Evolutionary conservation across 1,140 invertebrate species (phyloP).

Genomic region (Drosophila kohkoa): DNA sequence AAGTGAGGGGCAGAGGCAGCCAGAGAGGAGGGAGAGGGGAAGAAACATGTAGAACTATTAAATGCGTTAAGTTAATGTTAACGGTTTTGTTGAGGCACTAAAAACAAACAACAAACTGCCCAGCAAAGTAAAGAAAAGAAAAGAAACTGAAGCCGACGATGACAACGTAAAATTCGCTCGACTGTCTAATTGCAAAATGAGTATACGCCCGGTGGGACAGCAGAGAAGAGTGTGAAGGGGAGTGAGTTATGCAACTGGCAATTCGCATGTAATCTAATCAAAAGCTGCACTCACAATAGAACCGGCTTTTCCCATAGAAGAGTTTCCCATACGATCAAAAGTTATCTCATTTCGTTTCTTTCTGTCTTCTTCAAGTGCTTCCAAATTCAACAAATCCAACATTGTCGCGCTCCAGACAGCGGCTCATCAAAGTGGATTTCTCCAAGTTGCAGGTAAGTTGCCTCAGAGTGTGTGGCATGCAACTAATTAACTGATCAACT

Average conservation of each 20-base stretch:
- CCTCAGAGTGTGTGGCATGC: background rate
- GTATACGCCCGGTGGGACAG: slow-evolving; percentile 15
- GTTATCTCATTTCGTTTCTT: slow-evolving; percentile 34
- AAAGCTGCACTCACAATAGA: slow-evolving; percentile 23
- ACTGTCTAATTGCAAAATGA: slow-evolving; percentile 54
- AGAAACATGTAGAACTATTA: slow-evolving; percentile 67
- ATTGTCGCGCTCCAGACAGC: slow-evolving; percentile 83
- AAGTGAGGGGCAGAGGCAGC: background rate
- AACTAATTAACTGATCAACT: slow-evolving; percentile 3
- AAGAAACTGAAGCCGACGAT: slow-evolving; percentile 33
- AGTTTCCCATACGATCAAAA: slow-evolving; percentile 42
- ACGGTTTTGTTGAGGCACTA: slow-evolving; percentile 28
- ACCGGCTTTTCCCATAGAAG: background rate
- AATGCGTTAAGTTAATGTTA: slow-evolving; percentile 68
- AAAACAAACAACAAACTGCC: slow-evolving; percentile 30
- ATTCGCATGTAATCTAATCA: slow-evolving; percentile 67
- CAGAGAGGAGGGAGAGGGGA: background rate
- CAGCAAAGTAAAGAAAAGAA: slow-evolving; percentile 16
- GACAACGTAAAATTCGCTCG: slow-evolving; percentile 46
- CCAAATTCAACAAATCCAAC: slow-evolving; percentile 70
- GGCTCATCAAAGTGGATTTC: slow-evolving; percentile 90
- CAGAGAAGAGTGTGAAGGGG: background rate
- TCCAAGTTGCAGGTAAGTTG: slow-evolving; percentile 87
- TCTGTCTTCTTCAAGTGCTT: slow-evolving; percentile 73
- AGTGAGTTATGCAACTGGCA: slow-evolving; percentile 28